phyloP scores from a whole-genome alignment of 2,888 invertebrate genomes.

The Chrysolina haemoptera region DNA sequence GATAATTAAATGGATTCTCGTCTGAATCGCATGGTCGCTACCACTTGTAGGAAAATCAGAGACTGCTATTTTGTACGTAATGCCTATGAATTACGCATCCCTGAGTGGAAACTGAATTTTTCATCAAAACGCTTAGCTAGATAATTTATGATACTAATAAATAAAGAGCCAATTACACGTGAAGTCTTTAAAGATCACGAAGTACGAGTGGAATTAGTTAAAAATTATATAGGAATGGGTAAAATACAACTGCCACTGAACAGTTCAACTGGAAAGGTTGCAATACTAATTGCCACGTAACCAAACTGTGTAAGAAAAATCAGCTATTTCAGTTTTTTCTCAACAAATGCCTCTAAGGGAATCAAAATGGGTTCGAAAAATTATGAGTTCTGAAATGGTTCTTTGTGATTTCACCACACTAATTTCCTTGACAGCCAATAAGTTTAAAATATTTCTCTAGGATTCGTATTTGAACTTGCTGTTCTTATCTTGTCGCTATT shows the following conservation, averaged over 20 bases:
- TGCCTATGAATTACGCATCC: background rate
- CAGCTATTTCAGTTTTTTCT: no score
- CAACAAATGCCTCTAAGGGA: no score
- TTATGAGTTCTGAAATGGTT: no score
- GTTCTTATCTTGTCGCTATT: no score
- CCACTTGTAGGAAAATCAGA: conserved; percentile 9
- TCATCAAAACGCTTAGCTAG: background rate
- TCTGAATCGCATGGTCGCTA: background rate
- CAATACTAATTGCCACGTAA: no score
- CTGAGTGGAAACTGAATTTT: conserved; percentile 1
- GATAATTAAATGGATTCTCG: background rate
- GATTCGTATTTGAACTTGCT: no score
- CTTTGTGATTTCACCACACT: no score
- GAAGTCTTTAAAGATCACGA: conserved; percentile 12
- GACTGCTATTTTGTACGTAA: background rate
- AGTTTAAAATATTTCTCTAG: no score
- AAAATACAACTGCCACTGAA: background rate
- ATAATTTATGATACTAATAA: background rate
- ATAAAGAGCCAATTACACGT: conserved; percentile 14
- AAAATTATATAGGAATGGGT: conserved; percentile 11
- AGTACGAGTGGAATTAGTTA: conserved; percentile 1
- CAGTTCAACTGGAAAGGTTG: no score
- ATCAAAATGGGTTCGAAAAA: no score
- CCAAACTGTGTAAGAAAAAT: no score
- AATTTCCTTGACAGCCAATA: no score